A percentile compares a stretch with the other conserved stretches of the same genome.
Conservation (phyloP, 1,140 invertebrate genomes). For the Nylanderia fulva region DNA sequence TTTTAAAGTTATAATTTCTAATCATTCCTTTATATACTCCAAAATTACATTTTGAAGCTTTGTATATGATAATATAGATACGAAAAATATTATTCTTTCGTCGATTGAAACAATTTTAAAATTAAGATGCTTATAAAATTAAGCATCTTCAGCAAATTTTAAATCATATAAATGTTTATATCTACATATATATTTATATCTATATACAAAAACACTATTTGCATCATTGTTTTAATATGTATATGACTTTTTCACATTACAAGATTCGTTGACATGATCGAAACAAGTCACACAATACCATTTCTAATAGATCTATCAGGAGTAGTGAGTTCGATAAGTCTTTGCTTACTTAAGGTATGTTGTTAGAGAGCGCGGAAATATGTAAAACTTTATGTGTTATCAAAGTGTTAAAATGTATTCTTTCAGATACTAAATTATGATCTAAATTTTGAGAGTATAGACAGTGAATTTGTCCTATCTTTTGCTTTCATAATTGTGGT, state of each 20-base stretch:
- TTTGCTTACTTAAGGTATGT: constrained; percentile 18
- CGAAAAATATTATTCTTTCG: background rate
- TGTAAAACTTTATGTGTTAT: background rate
- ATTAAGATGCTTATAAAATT: background rate
- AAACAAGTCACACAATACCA: constrained; percentile 21
- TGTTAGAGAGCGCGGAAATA: background rate
- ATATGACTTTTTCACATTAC: constrained; percentile 10
- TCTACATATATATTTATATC: no score
- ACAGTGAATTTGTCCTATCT: background rate
- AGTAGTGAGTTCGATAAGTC: background rate
- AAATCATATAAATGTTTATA: no score
- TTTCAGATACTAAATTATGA: constrained; percentile 27
- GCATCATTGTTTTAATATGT: background rate
- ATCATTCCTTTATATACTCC: no score
- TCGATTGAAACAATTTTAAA: background rate
- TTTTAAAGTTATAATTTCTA: no score
- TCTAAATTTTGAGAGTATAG: background rate
- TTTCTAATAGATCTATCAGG: background rate
- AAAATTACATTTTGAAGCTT: no score
- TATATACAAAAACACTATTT: background rate
- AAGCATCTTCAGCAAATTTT: no score
- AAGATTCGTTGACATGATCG: constrained; percentile 19
- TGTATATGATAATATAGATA: no score
- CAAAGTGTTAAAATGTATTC: background rate
- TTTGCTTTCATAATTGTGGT: no score